Percentiles rank a stretch among this genome's conserved stretches.
Conservation (phyloP, 2,113 vertebrate genomes). For the Axis porcinus region DNA sequence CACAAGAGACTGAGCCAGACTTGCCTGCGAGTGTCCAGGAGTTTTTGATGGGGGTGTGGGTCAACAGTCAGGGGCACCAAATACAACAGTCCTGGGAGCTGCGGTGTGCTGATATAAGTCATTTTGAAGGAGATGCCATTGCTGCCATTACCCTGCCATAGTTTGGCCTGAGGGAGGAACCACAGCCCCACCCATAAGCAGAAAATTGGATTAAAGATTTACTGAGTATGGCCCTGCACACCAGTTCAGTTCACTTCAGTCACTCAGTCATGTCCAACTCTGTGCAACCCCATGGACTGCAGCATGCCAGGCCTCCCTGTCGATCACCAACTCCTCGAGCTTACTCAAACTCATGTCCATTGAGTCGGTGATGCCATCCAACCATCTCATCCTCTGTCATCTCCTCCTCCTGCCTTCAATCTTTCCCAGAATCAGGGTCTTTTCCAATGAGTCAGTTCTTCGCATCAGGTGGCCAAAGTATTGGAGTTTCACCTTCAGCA, state of each 20-base stretch:
- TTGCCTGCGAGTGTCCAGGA: neutral
- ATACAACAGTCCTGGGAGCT: neutral
- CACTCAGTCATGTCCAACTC: neutral
- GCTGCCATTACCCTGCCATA: neutral
- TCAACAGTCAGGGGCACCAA: fast-evolving
- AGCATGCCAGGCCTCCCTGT: neutral
- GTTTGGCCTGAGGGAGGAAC: neutral
- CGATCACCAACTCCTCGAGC: neutral
- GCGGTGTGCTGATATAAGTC: neutral
- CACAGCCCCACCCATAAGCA: neutral
- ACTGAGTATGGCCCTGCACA: neutral
- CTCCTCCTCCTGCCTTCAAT: neutral
- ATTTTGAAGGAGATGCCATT: neutral
- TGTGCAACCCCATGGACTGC: neutral
- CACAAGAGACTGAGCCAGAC: neutral
- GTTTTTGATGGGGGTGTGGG: neutral
- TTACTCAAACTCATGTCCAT: neutral
- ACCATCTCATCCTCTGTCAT: neutral
- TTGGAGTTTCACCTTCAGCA: neutral
- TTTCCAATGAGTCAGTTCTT: neutral
- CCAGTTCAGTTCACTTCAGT: neutral
- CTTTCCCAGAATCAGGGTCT: neutral
- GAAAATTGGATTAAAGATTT: neutral
- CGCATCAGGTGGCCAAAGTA: neutral
- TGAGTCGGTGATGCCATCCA: neutral